Conservation (phyloP, 2,113 vertebrate genomes). For the Jacana jacana region DNA sequence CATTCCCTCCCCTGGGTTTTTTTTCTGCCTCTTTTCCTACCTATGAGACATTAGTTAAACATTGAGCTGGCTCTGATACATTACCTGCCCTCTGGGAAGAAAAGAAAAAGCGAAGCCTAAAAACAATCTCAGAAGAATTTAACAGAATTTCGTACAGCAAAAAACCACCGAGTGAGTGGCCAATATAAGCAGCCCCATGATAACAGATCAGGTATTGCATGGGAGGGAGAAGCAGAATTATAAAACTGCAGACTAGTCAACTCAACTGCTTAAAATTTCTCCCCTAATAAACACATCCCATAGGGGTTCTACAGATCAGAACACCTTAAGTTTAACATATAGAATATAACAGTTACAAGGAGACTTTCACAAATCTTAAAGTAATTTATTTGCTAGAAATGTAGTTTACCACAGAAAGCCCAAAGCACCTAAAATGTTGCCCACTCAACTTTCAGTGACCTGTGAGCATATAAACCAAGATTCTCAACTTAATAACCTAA, state of each 20-base stretch:
- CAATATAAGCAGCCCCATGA: neutral
- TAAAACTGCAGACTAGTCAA: neutral
- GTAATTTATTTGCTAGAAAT: neutral
- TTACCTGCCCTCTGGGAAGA: slow-evolving; percentile 15
- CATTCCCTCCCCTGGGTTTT: neutral
- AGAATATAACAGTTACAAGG: neutral
- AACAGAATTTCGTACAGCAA: neutral
- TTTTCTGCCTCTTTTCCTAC: neutral
- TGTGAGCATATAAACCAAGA: neutral
- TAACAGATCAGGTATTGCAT: neutral
- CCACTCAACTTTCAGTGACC: neutral
- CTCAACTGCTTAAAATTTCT: neutral
- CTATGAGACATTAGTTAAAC: slow-evolving; percentile 17
- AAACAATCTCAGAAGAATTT: neutral
- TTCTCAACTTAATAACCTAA: neutral
- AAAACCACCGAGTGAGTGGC: neutral
- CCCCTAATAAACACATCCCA: neutral
- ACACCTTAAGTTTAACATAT: neutral
- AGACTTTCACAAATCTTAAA: neutral
- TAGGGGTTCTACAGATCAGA: neutral
- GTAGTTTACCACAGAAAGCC: neutral
- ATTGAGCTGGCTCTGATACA: slow-evolving; percentile 3
- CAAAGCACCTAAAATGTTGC: neutral
- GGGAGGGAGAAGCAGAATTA: neutral
- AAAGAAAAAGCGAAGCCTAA: neutral